Conservation (phyloP, 2,797 vertebrate genomes). For the Myotis findleyi region DNA sequence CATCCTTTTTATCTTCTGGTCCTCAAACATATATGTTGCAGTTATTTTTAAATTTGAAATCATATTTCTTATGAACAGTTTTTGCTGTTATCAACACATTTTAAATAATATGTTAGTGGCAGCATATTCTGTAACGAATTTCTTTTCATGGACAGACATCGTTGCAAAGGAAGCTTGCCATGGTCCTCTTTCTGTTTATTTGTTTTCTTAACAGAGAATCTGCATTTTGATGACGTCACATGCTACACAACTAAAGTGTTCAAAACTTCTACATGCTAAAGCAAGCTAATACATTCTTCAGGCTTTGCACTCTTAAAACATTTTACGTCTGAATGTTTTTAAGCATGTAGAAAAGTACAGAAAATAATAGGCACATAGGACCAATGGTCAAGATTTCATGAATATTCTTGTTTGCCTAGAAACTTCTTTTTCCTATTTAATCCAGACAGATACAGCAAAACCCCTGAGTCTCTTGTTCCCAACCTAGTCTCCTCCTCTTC, state of each 20-base stretch:
- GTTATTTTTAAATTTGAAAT: constrained; percentile 42
- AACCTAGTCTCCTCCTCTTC: not conserved
- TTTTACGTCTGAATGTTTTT: not conserved
- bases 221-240: not conserved
- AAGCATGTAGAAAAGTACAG: not conserved
- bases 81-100: not conserved
- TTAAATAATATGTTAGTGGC: not conserved
- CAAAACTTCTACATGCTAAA: not conserved
- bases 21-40: not conserved
- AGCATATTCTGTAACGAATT: not conserved
- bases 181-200: not conserved
- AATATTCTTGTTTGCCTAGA: not conserved
- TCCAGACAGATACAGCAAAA: not conserved
- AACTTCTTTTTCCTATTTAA: not conserved
- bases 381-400: not conserved
- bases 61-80: not conserved
- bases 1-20: not conserved
- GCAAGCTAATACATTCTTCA: not conserved
- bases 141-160: not conserved
- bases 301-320: not conserved
- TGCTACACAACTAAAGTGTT: not conserved
- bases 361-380: not conserved
- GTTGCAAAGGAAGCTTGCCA: not conserved
- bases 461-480: not conserved
- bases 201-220: not conserved